Percentiles rank a stretch among this genome's conserved stretches.
These are phyloP conservation scores for Gonioctena quinquepunctata DNA, from an alignment of 1,140 invertebrate species.

Conservation along the genomic window DNA sequence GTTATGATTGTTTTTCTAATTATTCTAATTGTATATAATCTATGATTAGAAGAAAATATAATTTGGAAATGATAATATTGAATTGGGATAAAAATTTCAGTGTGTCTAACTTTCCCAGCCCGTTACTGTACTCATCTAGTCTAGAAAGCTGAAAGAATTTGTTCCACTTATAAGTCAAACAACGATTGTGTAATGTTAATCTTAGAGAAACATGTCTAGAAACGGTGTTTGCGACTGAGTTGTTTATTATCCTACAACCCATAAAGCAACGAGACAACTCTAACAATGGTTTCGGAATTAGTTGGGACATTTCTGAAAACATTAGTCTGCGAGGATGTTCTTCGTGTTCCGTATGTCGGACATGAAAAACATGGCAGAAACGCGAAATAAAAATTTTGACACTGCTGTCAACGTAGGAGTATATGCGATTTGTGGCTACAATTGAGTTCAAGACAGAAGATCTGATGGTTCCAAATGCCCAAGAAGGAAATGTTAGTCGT, in stretches of 20 bases:
- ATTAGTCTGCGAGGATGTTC: not conserved
- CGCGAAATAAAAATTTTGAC: no score
- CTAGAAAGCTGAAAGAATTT: conserved; percentile 16
- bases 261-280: not conserved
- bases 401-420: no score
- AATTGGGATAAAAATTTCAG: no score
- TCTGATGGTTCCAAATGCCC: no score
- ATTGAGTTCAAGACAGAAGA: no score
- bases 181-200: conserved; percentile 15
- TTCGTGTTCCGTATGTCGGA: not conserved
- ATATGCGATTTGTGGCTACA: no score
- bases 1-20: no score
- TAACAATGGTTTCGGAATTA: not conserved
- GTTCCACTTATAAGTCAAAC: conserved; percentile 16
- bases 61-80: no score
- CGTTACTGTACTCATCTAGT: not conserved
- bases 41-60: no score
- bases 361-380: no score
- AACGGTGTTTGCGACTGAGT: conserved; percentile 9
- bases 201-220: conserved; percentile 1
- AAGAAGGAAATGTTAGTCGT: no score
- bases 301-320: not conserved
- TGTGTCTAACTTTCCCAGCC: not conserved
- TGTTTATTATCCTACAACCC: not conserved
- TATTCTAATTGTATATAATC: no score